Evolutionary conservation across 2,113 vertebrate species (phyloP), one percentile per base, ranked within the genome.

Genomic region (Labrus mixtus): DNA sequence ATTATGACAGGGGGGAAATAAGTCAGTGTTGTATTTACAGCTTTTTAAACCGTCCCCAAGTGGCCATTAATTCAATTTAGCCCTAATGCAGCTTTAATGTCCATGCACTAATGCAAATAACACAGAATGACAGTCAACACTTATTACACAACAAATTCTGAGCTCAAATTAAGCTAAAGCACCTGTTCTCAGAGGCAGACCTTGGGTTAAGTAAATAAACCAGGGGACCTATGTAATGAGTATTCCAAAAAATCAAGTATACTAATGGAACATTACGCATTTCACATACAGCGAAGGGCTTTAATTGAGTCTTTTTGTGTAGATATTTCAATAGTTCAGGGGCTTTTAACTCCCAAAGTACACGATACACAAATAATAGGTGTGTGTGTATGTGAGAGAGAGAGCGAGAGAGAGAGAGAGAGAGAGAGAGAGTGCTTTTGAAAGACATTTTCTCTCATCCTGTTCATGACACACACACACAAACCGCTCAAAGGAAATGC

Each of bases 361-460:
- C 2, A 43, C 5, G 61, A 20, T 41, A 23, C 2, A 43, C 5
- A 65, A 20, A 58, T 51, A 25, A 10, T 39, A 39, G 37, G 3
- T 46, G 13, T 46, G 50, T 20, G 22, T 12, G 17, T 43, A 16
- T 17, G 33, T 5, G 56, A 57, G 25, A 25, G 25, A 25, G 29
- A 6, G 29, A 33, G 29, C 4, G 29, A 33, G 29, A 33, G 25
- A 25, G 25, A 25, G 29, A 6, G 29, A 33, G 29, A 33, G 29
- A 33, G 29, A 33, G 29, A 33, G 29, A 33, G 29, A 33, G 29
- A 33, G 29, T 33, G 25, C 12, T 15, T 57, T 48, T 74, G 71
- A 85, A 79, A 54, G 78, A 62, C 60, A n/a, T 25, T 48, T 53
- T 16, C 25, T 11, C n/a, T 60, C 45, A 23, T 5, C 6, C 54